These are phyloP conservation scores for Phaenicophaeus curvirostris DNA, from an alignment of 2,797 vertebrate species.

Conservation along the genomic window DNA sequence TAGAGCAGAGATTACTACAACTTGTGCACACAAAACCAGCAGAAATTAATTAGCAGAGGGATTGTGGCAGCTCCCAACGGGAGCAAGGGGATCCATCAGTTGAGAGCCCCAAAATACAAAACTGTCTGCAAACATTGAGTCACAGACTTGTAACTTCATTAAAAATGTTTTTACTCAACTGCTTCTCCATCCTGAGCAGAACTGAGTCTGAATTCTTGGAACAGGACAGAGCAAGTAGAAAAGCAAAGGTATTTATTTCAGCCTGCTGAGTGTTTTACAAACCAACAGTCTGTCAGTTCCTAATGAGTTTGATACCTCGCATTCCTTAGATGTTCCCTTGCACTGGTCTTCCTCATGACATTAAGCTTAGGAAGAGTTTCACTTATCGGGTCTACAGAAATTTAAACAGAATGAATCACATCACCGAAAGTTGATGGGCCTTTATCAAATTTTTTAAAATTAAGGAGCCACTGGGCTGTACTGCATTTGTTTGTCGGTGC, in stretches of 20 bases:
- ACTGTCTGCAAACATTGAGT: constrained; percentile 7
- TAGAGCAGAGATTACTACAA: constrained; percentile 40
- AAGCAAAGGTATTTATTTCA: neutral
- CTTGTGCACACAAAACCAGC: neutral
- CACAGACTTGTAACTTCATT: neutral
- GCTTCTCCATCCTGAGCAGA: neutral
- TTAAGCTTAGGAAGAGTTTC: neutral
- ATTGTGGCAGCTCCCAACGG: constrained; percentile 12
- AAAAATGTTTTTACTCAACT: constrained; percentile 17
- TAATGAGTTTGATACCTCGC: neutral
- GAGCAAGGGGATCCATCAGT: constrained; percentile 7
- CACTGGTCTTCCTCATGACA: neutral
- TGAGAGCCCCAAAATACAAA: constrained; percentile 4
- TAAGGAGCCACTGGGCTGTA: neutral
- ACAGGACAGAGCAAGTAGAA: neutral
- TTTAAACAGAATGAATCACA: neutral
- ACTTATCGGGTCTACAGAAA: neutral
- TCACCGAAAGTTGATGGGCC: neutral
- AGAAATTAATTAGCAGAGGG: constrained; percentile 38
- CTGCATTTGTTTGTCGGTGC: neutral
- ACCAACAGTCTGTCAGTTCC: neutral
- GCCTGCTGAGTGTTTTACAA: neutral
- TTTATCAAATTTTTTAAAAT: neutral
- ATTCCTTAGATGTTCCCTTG: neutral
- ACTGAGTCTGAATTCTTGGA: neutral